Conservation (phyloP, 2,797 vertebrate species). For the Pangasius krempfi region DNA sequence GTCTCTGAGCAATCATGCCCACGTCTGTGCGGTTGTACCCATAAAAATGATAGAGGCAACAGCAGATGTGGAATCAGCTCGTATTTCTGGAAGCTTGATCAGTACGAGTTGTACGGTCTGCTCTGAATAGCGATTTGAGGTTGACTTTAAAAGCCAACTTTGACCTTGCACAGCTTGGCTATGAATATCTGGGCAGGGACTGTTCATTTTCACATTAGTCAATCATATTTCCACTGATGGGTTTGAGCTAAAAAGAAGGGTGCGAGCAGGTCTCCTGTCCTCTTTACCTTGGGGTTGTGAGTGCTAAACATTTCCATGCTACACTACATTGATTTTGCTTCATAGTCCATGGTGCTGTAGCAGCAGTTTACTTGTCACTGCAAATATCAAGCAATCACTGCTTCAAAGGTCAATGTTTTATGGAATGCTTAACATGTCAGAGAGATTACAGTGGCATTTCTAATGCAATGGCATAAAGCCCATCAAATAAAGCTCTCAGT, state of each 20-base stretch:
- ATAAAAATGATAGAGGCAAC: background rate
- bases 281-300: conserved; percentile 33
- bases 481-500: conserved; percentile 35
- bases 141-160: conserved; percentile 17
- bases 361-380: conserved; percentile 66
- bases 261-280: conserved; percentile 26
- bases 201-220: conserved; percentile 8
- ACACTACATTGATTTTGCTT: conserved; percentile 67
- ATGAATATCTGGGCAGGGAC: background rate
- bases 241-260: conserved; percentile 13
- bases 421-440: conserved; percentile 68
- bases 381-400: conserved; percentile 71
- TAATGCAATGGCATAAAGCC: conserved; percentile 34
- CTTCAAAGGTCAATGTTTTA: conserved; percentile 69
- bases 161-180: background rate
- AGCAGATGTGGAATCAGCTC: background rate
- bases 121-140: background rate
- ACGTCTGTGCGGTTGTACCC: background rate
- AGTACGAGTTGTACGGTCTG: background rate
- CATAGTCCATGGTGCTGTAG: conserved; percentile 53
- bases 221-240: conserved; percentile 28
- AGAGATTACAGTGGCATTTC: conserved; percentile 60
- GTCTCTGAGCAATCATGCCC: conserved; percentile 17
- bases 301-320: conserved; percentile 43
- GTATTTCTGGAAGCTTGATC: background rate